These are phyloP conservation scores for Horisme vitalbata DNA, from an alignment of 2,888 invertebrate species.

Conservation along the genomic window DNA sequence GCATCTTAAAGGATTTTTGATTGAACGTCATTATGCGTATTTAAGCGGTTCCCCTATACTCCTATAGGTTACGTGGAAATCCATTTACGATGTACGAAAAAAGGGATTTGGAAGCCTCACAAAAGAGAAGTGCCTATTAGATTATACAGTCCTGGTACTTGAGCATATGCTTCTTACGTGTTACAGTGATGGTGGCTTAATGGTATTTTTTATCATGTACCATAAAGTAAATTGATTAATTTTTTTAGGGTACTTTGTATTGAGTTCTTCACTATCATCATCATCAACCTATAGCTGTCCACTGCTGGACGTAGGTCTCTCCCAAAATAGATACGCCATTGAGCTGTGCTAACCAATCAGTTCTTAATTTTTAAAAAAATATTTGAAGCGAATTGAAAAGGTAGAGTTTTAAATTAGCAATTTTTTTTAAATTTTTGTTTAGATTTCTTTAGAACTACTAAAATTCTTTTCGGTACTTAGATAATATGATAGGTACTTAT, in stretches of 20 bases:
- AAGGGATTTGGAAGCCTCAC: conserved; percentile 51
- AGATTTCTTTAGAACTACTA: no score
- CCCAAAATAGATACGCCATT: no score
- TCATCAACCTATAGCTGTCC: background rate
- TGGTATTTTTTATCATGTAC: conserved; percentile 51
- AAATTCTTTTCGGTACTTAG: no score
- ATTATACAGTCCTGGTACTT: conserved; percentile 47
- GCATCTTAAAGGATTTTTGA: conserved; percentile 55
- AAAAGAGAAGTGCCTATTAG: conserved; percentile 53
- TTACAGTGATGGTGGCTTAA: conserved; percentile 53
- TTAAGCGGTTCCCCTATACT: conserved; percentile 49
- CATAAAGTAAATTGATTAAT: conserved; percentile 40
- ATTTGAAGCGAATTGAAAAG: no score
- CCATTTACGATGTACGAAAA: conserved; percentile 64
- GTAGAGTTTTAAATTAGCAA: no score
- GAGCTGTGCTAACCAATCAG: no score
- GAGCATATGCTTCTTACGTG: conserved; percentile 52
- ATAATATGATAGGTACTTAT: no score
- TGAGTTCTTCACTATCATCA: background rate
- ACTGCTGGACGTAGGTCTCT: no score
- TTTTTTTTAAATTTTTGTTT: no score
- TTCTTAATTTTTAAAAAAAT: no score
- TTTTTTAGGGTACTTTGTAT: conserved; percentile 39
- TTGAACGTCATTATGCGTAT: conserved; percentile 46
- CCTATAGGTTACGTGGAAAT: conserved; percentile 54